Conservation (phyloP, 1,140 invertebrate species). For the Anastrepha obliqua region DNA sequence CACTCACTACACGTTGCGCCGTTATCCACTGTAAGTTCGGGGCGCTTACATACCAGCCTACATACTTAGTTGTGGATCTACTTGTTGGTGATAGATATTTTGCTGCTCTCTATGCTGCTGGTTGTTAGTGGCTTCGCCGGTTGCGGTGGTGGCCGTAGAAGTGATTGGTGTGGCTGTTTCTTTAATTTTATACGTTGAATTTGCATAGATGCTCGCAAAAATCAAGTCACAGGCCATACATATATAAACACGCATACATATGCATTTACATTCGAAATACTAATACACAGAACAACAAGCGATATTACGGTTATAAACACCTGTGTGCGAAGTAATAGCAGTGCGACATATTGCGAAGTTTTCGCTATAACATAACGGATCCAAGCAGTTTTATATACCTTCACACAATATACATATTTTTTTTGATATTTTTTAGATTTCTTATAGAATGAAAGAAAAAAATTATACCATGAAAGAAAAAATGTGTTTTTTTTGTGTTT, state of each 20-base stretch:
- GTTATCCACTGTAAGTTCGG: background rate
- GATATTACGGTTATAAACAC: too few relatives aligned
- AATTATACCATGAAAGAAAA: too few relatives aligned
- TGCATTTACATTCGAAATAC: background rate
- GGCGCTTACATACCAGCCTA: constrained; percentile 41
- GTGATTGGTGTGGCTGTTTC: background rate
- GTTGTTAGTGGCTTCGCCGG: background rate
- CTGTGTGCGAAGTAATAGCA: too few relatives aligned
- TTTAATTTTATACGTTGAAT: background rate
- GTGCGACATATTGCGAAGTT: too few relatives aligned
- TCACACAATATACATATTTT: too few relatives aligned
- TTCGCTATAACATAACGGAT: too few relatives aligned
- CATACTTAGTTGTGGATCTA: background rate
- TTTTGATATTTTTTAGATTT: too few relatives aligned
- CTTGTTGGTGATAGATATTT: background rate
- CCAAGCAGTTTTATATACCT: too few relatives aligned
- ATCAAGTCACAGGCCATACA: background rate
- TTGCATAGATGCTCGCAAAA: constrained; percentile 36
- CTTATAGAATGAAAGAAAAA: too few relatives aligned
- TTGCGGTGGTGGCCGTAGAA: background rate
- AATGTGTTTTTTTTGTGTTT: too few relatives aligned
- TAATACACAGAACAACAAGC: too few relatives aligned
- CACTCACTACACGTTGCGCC: background rate
- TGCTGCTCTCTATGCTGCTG: background rate
- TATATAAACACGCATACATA: background rate